These are phyloP conservation scores for Lepetodrilus schrolli DNA, from an alignment of 2,888 invertebrate genomes.

Conservation along the genomic window DNA sequence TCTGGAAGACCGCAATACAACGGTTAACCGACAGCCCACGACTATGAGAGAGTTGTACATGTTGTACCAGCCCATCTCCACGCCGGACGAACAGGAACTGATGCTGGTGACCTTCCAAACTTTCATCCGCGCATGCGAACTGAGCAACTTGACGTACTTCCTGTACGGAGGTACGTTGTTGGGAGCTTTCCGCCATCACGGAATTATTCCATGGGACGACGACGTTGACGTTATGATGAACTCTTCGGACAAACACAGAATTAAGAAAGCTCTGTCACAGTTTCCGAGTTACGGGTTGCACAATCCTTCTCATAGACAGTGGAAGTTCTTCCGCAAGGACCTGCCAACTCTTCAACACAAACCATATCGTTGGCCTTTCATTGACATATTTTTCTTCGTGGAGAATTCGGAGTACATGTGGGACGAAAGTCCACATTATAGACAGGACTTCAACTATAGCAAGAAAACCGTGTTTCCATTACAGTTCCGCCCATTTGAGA, in stretches of 20 bases:
- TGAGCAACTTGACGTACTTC: constrained; percentile 40
- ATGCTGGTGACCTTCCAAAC: constrained; percentile 35
- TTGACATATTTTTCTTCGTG: constrained; percentile 58
- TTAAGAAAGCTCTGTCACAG: constrained; percentile 29
- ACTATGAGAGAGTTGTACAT: constrained; percentile 18
- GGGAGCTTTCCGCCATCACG: constrained; percentile 54
- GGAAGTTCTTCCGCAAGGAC: constrained; percentile 49
- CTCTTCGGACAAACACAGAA: constrained; percentile 33
- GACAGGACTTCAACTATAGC: constrained; percentile 32
- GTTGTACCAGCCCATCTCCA: constrained; percentile 34
- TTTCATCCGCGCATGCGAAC: constrained; percentile 31
- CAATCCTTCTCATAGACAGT: constrained; percentile 39
- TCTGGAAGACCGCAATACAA: neutral
- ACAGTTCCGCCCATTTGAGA: constrained; percentile 37
- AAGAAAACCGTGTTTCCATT: constrained; percentile 37
- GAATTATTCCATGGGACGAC: constrained; percentile 55
- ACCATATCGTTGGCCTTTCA: constrained; percentile 54
- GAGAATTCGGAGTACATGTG: constrained; percentile 52
- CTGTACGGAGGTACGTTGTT: constrained; percentile 53
- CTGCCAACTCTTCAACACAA: constrained; percentile 38
- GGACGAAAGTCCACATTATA: constrained; percentile 38
- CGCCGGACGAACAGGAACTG: constrained; percentile 28
- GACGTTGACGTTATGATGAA: constrained; percentile 52
- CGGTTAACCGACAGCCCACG: neutral
- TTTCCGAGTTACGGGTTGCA: constrained; percentile 42